Evolutionary conservation across 2,888 invertebrate genomes (phyloP).

Genomic region (Dyspetes luteomarginatus): DNA sequence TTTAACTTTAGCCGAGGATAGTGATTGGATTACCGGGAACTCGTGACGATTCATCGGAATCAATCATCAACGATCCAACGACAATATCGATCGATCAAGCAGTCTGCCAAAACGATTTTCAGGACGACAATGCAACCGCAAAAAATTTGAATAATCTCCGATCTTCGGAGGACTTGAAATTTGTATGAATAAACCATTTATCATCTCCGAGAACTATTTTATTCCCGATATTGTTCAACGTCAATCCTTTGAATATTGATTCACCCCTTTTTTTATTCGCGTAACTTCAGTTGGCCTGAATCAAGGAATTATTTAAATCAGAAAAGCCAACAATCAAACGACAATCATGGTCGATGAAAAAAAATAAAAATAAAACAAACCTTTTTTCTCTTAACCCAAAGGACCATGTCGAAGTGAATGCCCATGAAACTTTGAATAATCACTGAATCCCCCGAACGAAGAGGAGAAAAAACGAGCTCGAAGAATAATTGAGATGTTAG

Average conservation of each 20-base stretch:
- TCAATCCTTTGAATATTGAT: not conserved
- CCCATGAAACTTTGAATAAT: constrained; percentile 53
- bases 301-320: constrained; percentile 2
- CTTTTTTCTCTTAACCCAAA: not conserved
- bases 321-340: not conserved
- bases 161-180: not conserved
- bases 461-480: constrained; percentile 5
- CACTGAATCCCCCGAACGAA: constrained; percentile 20
- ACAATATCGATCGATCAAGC: constrained; percentile 26
- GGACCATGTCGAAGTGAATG: not conserved
- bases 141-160: constrained; percentile 41
- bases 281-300: not conserved
- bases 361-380: no score
- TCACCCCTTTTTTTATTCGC: not conserved
- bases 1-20: constrained; percentile 61
- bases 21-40: constrained; percentile 49
- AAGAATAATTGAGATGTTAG: constrained; percentile 63
- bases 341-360: not conserved
- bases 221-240: not conserved
- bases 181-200: not conserved
- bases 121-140: constrained; percentile 16
- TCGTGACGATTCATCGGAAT: constrained; percentile 20
- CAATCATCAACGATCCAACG: constrained; percentile 17
- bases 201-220: not conserved
- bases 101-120: not conserved